These are phyloP conservation scores for Atlantisia rogersi DNA, from an alignment of 2,113 vertebrate species.

Conservation along the genomic window DNA sequence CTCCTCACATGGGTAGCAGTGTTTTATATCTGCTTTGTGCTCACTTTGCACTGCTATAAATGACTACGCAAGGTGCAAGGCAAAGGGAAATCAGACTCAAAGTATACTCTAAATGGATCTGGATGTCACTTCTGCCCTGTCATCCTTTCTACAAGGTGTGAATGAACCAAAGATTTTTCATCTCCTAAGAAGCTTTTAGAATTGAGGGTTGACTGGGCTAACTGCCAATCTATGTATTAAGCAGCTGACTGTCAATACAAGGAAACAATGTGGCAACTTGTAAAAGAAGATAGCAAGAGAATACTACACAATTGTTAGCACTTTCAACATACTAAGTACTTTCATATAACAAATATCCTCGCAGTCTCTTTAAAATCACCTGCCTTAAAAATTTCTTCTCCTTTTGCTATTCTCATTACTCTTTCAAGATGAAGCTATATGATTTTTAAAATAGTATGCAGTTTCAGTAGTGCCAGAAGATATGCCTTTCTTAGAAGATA, in stretches of 20 bases:
- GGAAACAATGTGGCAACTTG: constrained; percentile 39
- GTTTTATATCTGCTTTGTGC: constrained; percentile 38
- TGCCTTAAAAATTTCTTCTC: neutral
- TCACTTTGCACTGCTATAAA: constrained; percentile 43
- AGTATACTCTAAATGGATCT: constrained; percentile 54
- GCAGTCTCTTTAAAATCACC: neutral
- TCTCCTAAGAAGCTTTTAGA: constrained; percentile 62
- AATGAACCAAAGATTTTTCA: constrained; percentile 66
- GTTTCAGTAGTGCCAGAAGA: neutral
- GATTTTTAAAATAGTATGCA: neutral
- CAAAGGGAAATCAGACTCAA: constrained; percentile 24
- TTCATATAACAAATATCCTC: neutral
- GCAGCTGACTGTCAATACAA: constrained; percentile 35
- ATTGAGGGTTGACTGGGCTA: constrained; percentile 14
- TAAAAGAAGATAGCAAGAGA: neutral
- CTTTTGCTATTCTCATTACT: neutral
- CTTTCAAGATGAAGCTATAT: neutral
- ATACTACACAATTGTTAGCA: neutral
- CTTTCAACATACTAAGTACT: neutral
- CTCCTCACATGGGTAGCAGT: neutral
- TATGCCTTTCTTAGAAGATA: neutral
- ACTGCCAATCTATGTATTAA: constrained; percentile 60
- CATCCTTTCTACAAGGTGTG: constrained; percentile 69
- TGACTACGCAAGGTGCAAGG: constrained; percentile 41
- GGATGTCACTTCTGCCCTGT: constrained; percentile 62